These are phyloP conservation scores for Oreonectes daqikongensis DNA, from an alignment of 2,797 vertebrate species.

Conservation along the genomic window DNA sequence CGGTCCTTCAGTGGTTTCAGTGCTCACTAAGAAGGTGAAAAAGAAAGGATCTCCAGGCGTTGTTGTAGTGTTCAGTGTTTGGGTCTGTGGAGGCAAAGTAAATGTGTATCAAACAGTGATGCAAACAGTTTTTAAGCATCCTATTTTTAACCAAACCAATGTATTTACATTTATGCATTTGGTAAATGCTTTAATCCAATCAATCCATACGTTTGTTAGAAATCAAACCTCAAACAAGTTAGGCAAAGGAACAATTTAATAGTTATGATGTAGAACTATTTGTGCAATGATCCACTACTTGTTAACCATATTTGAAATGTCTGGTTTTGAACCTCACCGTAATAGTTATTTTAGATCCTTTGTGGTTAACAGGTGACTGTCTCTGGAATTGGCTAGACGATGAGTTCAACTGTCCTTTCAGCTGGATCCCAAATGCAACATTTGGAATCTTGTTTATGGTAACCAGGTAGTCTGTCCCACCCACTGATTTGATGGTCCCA, in stretches of 20 bases:
- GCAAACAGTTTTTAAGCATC: not conserved
- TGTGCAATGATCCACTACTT: not conserved
- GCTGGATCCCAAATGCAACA: constrained; percentile 21
- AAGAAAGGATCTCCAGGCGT: constrained; percentile 32
- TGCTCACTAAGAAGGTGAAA: constrained; percentile 30
- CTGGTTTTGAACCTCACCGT: constrained; percentile 12
- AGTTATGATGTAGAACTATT: not conserved
- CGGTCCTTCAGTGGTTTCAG: not conserved
- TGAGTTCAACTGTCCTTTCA: constrained; percentile 26
- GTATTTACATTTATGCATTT: not conserved
- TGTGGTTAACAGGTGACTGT: constrained; percentile 34
- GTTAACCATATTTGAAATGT: not conserved
- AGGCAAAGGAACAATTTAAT: not conserved
- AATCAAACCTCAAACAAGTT: too few relatives aligned
- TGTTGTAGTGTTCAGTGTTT: not conserved
- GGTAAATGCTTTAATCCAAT: not conserved
- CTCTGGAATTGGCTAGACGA: constrained; percentile 30
- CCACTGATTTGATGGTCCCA: constrained; percentile 23
- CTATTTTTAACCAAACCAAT: too few relatives aligned
- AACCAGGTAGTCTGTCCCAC: constrained; percentile 43
- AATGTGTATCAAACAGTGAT: not conserved
- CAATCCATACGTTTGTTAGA: too few relatives aligned
- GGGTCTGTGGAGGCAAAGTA: not conserved
- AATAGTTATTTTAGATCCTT: constrained; percentile 32
- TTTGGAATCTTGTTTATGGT: constrained; percentile 22